Conservation (phyloP, 1,140 invertebrate genomes). For the Bicyclus anynana region DNA sequence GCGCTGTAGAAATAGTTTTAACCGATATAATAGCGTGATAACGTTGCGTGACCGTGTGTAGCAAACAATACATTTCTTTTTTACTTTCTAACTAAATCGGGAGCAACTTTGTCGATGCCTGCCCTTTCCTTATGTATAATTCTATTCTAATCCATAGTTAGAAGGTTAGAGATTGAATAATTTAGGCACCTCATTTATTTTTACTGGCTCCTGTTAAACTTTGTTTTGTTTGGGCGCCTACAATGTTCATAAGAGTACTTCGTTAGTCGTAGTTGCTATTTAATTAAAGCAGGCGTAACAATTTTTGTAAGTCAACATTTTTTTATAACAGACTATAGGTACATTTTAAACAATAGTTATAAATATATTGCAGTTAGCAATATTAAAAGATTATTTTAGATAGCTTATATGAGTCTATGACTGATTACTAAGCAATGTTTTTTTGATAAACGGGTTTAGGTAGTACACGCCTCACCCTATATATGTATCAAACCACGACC, state of each 20-base stretch:
- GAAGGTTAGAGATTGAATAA: background rate
- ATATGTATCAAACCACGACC: too few relatives aligned
- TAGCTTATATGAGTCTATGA: too few relatives aligned
- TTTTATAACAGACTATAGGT: too few relatives aligned
- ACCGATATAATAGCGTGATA: background rate
- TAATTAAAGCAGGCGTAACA: background rate
- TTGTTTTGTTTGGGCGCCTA: too few relatives aligned
- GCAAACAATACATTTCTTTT: background rate
- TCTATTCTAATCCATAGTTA: background rate
- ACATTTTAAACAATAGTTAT: too few relatives aligned
- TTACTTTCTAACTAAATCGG: slow-evolving; percentile 2
- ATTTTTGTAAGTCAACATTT: background rate
- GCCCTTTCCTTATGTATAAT: background rate
- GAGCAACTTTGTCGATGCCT: background rate
- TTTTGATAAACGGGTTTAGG: too few relatives aligned
- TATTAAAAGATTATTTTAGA: too few relatives aligned
- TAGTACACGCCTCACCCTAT: too few relatives aligned
- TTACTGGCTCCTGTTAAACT: too few relatives aligned
- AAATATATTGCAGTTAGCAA: too few relatives aligned
- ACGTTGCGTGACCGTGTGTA: background rate
- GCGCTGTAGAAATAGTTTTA: background rate
- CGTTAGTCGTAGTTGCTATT: too few relatives aligned
- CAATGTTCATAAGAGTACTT: background rate
- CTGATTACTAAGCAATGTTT: too few relatives aligned
- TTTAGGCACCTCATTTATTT: background rate